Base-by-base conservation (phyloP, 2,797 vertebrate species). In the Phoxinus dragarum region DNA sequence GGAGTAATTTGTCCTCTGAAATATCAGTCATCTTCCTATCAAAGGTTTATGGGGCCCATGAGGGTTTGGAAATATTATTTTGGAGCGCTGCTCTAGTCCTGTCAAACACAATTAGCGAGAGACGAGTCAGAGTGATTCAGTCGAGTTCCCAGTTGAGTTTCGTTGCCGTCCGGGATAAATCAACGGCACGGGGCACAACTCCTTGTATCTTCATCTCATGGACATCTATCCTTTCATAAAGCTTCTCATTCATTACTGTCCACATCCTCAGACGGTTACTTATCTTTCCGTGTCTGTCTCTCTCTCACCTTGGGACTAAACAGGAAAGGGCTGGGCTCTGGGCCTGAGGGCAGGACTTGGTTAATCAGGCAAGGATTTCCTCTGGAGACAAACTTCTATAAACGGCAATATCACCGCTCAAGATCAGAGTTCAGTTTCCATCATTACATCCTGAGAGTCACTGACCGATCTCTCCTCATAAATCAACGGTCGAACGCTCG, bases 1-100 rank as follows among this genome's bases (percentile, higher is more conserved):
- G 2, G 86, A 88, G 89, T 90, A 42, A 88, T 91, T 91, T 89
- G 80, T 87, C 86, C 83, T 77, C 19, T 21, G 90, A 89, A 68
- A 91, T 92, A 92, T 93, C 90, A 89, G 87, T 92, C 91, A 90
- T 92, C 87, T 91, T 90, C 74, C 86, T 89, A 88, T 92, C 88
- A 90, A 86, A 91, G 80, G 88, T 92, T 93, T 92, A 92, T 86
- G 85, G 73, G 74, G 74, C 84, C 88, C 84, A 86, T 34, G 87
- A 87, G 86, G 90, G 23, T 66, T 47, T 5, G 84, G 84, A 85
- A 86, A 91, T 86, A 86, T 85, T 90, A 72, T 85, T 84, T 76
- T 84, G 73, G 61, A 77, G 61, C 83, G 69, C 86, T 34, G 59
- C 80, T 69, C 69, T 76, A 31, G 82, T 56, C 80, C 64, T 86